Conservation (phyloP, 2,797 vertebrate species). For the Oophaga sylvatica region DNA sequence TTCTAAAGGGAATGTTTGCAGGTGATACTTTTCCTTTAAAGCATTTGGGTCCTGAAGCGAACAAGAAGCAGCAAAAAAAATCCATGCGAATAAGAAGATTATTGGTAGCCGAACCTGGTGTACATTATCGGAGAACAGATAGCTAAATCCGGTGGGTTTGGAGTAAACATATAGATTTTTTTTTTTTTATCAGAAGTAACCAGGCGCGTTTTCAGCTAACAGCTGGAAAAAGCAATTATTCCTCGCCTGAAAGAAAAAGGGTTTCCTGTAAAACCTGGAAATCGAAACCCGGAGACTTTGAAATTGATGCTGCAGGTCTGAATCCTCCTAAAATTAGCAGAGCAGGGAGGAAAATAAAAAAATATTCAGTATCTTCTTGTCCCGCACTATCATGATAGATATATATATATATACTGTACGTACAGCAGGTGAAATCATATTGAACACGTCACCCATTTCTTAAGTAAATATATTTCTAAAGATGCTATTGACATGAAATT, state of each 20-base stretch:
- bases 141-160: slow-evolving; percentile 7
- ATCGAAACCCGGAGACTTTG: not conserved
- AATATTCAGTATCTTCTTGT: not conserved
- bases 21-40: not conserved
- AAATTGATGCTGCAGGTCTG: not conserved
- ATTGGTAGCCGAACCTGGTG: not conserved
- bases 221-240: slow-evolving; percentile 15
- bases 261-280: not conserved
- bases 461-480: too few species aligned
- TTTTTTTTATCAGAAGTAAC: slow-evolving; percentile 37
- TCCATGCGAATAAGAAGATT: not conserved
- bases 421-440: too few species aligned
- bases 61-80: not conserved
- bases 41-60: not conserved
- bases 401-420: too few species aligned
- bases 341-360: not conserved
- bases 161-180: slow-evolving; percentile 16
- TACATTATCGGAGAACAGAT: not conserved
- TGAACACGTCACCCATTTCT: too few species aligned
- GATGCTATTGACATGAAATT: too few species aligned
- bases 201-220: slow-evolving; percentile 10
- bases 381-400: not conserved
- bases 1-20: not conserved
- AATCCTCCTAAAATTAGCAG: not conserved
- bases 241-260: not conserved